Evolutionary conservation across 2,888 invertebrate genomes (phyloP).

Genomic region (Lacanobia oleracea): DNA sequence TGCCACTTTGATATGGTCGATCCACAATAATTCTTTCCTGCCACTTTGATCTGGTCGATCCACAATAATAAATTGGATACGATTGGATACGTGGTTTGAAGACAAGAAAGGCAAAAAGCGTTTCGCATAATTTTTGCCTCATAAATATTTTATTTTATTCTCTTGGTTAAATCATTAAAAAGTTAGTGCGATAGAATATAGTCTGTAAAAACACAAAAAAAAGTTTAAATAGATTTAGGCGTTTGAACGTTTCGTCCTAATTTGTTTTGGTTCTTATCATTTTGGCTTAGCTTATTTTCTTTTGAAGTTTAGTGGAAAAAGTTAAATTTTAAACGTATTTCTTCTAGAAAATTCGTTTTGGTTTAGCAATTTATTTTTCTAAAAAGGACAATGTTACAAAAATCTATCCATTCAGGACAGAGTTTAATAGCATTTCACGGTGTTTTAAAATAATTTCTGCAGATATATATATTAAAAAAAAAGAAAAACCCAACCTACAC

Average conservation of each 20-base stretch:
- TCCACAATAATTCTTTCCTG: too few relatives aligned
- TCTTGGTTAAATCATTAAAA: conserved; percentile 53
- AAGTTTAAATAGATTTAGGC: conserved; percentile 55
- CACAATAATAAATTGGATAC: too few relatives aligned
- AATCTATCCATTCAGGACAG: too few relatives aligned
- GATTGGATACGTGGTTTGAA: too few relatives aligned
- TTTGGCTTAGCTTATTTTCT: conserved; percentile 36
- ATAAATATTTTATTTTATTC: background rate
- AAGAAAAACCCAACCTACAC: too few relatives aligned
- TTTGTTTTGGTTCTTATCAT: conserved; percentile 41
- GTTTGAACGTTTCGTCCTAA: conserved; percentile 33
- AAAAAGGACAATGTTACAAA: too few relatives aligned
- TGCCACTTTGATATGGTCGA: too few relatives aligned
- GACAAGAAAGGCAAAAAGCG: too few relatives aligned
- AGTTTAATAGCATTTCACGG: background rate
- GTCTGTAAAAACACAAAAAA: conserved; percentile 40
- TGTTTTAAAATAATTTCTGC: background rate
- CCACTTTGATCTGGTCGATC: too few relatives aligned
- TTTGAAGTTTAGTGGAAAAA: conserved; percentile 44
- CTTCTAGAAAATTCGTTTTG: background rate
- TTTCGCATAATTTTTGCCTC: background rate
- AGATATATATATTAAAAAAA: too few relatives aligned
- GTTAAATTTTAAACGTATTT: background rate
- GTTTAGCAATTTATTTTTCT: background rate
- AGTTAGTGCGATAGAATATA: conserved; percentile 48